Evolutionary conservation across 2,888 invertebrate species (phyloP), one percentile per base, ranked within the genome.

Genomic region (Zhuqinia jingwanae): DNA sequence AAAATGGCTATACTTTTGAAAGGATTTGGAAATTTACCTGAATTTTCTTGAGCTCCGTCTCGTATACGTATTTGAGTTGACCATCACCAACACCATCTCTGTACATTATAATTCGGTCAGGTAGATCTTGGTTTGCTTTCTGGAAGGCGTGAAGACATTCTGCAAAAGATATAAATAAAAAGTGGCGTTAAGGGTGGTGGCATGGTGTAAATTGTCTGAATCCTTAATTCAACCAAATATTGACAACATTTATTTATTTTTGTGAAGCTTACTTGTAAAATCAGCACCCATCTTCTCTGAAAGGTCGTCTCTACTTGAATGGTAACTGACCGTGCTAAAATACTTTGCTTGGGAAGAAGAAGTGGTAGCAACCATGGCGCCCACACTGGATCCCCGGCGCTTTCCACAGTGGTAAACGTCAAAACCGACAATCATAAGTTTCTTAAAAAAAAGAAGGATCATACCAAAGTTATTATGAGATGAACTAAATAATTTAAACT

Each of bases 11-110:
- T 30, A 22, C 30, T 60, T 58, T n/a, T n/a, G n/a, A n/a, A n/a
- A n/a, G n/a, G n/a, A n/a, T n/a, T 60, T 30, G 2, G 45, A 20
- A 45, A 20, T 17, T 87, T 90, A 92, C 92, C 90, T 91, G 90
- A 8, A 94, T 91, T 22, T 92, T 92, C 63, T 92, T 92, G 20
- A 97, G 95, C 92, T 99, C 98, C 50, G 95, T 95, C 1, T 95
- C 94, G 15, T 94, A 93, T 0, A 98, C 97, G 84, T 95, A 95
- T 0, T 95, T 94, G 0, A 98, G 93, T 92, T 98, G 97, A 0
- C 98, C 98, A 90, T 98, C 98, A 0, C 98, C 97, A 0, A 98
- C 98, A 22, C 98, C 99, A 92, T 99, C 98, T n/a, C 98, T 94
- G 92, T 95, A 98, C 50, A 98, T 94, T 0, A 98, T 92, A 73